Evolutionary conservation across 2,797 vertebrate species (phyloP).

Genomic region (Gorsachius magnificus): DNA sequence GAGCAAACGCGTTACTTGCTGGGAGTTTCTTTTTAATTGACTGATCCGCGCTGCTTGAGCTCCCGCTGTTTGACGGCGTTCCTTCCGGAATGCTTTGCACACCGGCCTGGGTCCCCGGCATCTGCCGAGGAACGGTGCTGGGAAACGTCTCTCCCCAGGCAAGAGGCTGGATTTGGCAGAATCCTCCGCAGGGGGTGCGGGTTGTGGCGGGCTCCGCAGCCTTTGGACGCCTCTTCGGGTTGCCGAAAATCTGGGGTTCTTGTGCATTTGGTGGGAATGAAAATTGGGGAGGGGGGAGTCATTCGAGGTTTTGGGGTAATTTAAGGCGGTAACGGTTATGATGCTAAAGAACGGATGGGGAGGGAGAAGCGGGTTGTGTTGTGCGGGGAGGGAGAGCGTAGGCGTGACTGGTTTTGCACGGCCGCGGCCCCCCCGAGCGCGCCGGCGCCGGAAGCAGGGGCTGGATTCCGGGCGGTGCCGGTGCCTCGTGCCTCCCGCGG

Average conservation of each 20-base stretch:
- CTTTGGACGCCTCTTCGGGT: accelerated
- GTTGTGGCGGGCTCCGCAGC: background rate
- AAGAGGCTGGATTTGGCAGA: background rate
- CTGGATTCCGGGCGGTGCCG: too few species aligned
- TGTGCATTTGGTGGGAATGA: accelerated
- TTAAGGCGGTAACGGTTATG: background rate
- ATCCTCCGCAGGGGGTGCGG: background rate
- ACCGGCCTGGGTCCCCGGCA: accelerated
- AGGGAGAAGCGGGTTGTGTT: background rate
- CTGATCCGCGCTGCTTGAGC: background rate
- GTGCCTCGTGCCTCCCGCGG: background rate
- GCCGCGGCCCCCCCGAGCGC: accelerated
- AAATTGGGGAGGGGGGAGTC: too few species aligned
- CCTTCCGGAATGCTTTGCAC: background rate
- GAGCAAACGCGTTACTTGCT: background rate
- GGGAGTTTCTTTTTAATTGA: background rate
- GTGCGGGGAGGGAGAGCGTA: background rate
- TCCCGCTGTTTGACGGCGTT: accelerated
- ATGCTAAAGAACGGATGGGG: accelerated
- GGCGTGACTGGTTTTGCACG: background rate
- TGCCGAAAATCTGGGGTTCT: background rate
- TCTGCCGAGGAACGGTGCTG: accelerated
- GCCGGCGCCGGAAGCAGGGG: background rate
- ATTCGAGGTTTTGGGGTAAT: background rate
- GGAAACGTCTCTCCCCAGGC: background rate